Evolutionary conservation across 1,140 invertebrate genomes (phyloP), one percentile per base, ranked within the genome.

Genomic region (Polypedilum vanderplanki): DNA sequence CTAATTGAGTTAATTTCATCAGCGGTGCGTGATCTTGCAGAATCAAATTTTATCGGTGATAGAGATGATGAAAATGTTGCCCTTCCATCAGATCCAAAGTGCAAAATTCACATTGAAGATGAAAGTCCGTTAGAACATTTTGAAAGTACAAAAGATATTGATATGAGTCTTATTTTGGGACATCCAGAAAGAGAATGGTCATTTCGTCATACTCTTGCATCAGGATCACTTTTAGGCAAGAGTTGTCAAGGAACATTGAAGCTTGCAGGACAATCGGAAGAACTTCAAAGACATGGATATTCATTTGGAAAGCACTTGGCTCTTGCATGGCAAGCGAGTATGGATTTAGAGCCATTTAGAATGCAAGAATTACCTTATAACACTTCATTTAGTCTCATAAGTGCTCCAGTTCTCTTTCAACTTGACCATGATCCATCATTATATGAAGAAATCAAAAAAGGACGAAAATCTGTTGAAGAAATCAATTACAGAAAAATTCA

Each of bases 271-370:
- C 92, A 95, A 80, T 84, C 83, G 65, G 80, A 87, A 74, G 85
- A 87, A 20, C 81, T 87, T 3, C 88, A 90, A 78, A 83, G 88
- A 67, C 85, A 87, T 75, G 94, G 91, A 0, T 93, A 90, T 79
- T 85, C 90, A 76, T 95, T 96, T 85, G 94, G 94, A 12, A 90
- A 91, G 81, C 90, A 95, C 82, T 86, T 95, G 12, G 92, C 91
- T 40, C 85, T 94, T 73, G 91, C 92, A 75, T 93, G 91, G 88
- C 93, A 95, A 86, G 88, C 88, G 22, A 88, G 86, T 77, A 81
- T 86, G 8, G 89, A 90, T 79, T 79, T 89, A 22, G 83, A 84
- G 73, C 85, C 85, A n/a, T 86, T 86, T 76, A 86, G 83, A 75
- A 76, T 81, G 10, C 77, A 85, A 75, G 81, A 80, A 1, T 81